These are phyloP conservation scores for Magallana gigas DNA, from an alignment of 1,140 invertebrate genomes.

Conservation along the genomic window DNA sequence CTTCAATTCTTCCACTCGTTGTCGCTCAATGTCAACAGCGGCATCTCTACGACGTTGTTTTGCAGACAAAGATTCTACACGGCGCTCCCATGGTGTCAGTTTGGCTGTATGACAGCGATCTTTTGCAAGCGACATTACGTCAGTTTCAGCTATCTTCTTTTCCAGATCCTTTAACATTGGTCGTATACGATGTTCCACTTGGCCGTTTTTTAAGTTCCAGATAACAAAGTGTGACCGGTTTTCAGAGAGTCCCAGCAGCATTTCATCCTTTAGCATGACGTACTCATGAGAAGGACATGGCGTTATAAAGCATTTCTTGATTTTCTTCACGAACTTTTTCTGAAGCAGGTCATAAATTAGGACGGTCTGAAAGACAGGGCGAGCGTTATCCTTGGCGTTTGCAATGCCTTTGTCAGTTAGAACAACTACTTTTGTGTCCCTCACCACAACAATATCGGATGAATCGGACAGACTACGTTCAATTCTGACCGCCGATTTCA, in stretches of 20 bases:
- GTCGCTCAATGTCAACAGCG: conserved; percentile 68
- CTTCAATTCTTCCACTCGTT: conserved; percentile 67
- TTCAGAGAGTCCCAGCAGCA: conserved; percentile 74
- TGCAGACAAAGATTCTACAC: conserved; percentile 69
- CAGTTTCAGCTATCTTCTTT: conserved; percentile 43
- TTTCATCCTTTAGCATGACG: conserved; percentile 72
- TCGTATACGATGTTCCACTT: conserved; percentile 71
- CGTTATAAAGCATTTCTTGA: conserved; percentile 73
- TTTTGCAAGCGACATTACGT: conserved; percentile 48
- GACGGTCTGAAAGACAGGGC: conserved; percentile 75
- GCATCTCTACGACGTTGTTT: conserved; percentile 65
- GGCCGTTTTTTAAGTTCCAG: conserved; percentile 75
- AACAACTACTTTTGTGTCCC: conserved; percentile 73
- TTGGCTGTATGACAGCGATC: conserved; percentile 59
- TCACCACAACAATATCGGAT: conserved; percentile 72
- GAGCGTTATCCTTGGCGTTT: conserved; percentile 65
- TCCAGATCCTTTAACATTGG: conserved; percentile 71
- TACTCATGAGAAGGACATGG: conserved; percentile 76
- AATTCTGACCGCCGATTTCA: conserved; percentile 69
- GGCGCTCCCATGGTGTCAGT: conserved; percentile 76
- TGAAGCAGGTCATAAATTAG: conserved; percentile 73
- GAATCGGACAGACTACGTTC: conserved; percentile 72
- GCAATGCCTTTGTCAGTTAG: conserved; percentile 75
- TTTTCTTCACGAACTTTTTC: conserved; percentile 71
- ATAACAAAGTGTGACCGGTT: conserved; percentile 75